Base-by-base conservation (phyloP, 2,888 invertebrate species). In the Tinea pellionella region DNA sequence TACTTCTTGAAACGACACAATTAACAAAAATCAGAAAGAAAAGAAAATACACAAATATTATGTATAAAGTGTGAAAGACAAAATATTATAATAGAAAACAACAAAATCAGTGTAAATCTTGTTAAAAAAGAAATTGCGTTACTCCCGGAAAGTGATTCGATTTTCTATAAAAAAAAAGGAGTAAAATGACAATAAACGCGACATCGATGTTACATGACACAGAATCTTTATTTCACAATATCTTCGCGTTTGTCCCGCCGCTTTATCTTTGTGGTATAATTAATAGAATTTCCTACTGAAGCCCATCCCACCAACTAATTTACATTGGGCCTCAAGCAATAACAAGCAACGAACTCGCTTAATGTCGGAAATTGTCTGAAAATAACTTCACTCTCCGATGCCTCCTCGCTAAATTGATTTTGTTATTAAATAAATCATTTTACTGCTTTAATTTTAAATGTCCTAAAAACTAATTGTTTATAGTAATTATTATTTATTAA, bases 261-360 rank as follows among this genome's bases (percentile, higher is more conserved):
- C 59, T 59, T 59, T 59, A 29, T 59, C 47, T 59, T 55, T 29
- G 59, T 43, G 43, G 47, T 43, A 59, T 59, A 59, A 59, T 59
- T 75, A 75, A 77, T 75, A 71, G 71, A 69, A 75, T 75, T 77
- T 74, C 67, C 70, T 68, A 65, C 64, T 64, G 63, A 69, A 72
- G 66, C 66, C 67, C 68, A 42, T 19, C 42, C 57, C 30, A 42
- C 67, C 66, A 69, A 69, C 74, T 74, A 76, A 79, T 79, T 78
- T 78, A 74, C 75, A 78, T 77, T 66, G 69, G 68, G 63, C 71
- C 68, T 69, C 77, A 74, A 77, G 78, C 74, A 79, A 78, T 78
- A 78, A 75, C 73, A 71, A 63, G 63, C 69, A 72, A 72, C 71
- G 69, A 74, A 77, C 74, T 69, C 68, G 68, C 73, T 75, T 75